A percentile compares a stretch with the other conserved stretches of the same genome.
These are phyloP conservation scores for Caenorhabditis sp. DNA, from an alignment of 2,888 invertebrate genomes.

Conservation along the genomic window DNA sequence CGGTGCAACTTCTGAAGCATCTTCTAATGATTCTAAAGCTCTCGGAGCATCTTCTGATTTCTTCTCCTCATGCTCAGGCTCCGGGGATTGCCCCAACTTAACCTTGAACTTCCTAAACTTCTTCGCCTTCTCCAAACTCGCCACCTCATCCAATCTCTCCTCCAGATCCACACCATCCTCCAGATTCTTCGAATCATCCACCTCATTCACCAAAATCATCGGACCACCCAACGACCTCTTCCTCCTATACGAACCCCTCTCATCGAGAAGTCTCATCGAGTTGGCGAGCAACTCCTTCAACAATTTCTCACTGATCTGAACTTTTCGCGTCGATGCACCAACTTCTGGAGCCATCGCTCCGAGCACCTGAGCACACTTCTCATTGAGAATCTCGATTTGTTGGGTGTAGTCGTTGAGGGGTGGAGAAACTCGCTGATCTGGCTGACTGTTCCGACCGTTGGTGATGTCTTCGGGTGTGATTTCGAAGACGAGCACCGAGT, in stretches of 20 bases:
- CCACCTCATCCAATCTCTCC: background rate
- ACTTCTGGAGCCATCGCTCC: background rate
- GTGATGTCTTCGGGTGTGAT: constrained; percentile 28
- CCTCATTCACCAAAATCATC: background rate
- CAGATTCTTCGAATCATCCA: background rate
- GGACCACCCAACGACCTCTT: background rate
- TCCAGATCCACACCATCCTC: background rate
- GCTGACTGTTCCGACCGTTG: constrained; percentile 8
- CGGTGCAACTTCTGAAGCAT: too few relatives aligned
- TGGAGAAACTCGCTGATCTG: constrained; percentile 8
- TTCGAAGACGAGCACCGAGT: constrained; percentile 27
- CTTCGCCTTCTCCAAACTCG: too few relatives aligned
- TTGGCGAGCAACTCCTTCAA: background rate
- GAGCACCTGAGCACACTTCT: constrained; percentile 4
- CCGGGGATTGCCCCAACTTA: background rate
- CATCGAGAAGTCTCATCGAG: background rate
- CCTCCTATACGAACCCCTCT: background rate
- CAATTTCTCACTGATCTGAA: background rate
- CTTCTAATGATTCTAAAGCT: too few relatives aligned
- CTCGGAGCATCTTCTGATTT: too few relatives aligned
- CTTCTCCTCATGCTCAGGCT: too few relatives aligned
- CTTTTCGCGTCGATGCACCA: background rate
- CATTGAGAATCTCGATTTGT: constrained; percentile 20
- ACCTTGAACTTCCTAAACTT: background rate
- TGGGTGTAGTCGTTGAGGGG: constrained; percentile 8